Conservation (phyloP, 2,888 invertebrate species). For the Argyresthia goedartella region DNA sequence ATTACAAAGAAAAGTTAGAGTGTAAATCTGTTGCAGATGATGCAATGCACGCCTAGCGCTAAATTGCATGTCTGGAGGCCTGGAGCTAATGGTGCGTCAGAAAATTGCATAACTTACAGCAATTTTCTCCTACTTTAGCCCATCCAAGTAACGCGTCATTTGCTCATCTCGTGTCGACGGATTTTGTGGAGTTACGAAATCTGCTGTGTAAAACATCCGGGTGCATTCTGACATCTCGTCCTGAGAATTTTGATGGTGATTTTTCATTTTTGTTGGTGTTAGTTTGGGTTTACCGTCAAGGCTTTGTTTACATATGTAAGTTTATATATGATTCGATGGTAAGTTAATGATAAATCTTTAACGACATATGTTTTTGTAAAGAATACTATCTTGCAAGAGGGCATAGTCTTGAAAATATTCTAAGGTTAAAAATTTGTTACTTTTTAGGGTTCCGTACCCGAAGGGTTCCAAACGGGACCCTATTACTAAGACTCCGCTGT, state of each 20-base stretch:
- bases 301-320: no score
- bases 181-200: slow-evolving; percentile 35
- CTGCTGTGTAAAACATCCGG: slow-evolving; percentile 13
- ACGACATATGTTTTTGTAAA: no score
- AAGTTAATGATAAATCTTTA: no score
- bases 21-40: slow-evolving; percentile 33
- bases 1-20: background rate
- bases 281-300: no score
- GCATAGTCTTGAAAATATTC: no score
- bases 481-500: no score
- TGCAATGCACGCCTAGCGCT: slow-evolving; percentile 43
- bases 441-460: no score
- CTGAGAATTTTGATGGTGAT: background rate
- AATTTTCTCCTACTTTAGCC: slow-evolving; percentile 40
- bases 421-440: no score
- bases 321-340: no score
- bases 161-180: slow-evolving; percentile 36
- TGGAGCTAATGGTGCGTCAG: slow-evolving; percentile 51
- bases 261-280: no score
- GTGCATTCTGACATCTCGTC: slow-evolving; percentile 6
- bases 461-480: no score
- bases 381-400: no score
- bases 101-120: slow-evolving; percentile 59
- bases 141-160: slow-evolving; percentile 45
- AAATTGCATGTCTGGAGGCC: slow-evolving; percentile 36